Base-by-base conservation (phyloP, 2,888 invertebrate genomes). In the Chromoteleia sp. region DNA sequence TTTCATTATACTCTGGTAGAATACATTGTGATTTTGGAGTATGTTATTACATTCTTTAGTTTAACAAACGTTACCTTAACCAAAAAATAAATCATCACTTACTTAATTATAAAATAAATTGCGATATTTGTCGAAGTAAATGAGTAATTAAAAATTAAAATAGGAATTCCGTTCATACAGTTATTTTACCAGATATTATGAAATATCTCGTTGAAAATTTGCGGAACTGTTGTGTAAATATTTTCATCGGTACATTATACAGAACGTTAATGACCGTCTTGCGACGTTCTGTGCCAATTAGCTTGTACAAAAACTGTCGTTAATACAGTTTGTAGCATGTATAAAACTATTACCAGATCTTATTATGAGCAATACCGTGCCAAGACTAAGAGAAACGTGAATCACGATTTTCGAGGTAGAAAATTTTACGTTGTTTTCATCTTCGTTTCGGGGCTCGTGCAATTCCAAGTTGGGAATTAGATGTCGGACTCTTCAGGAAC, bases 221-320 rank as follows among this genome's bases (percentile, higher is more conserved):
- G 8, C 39, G 54, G 29, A 41, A 65, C 36, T 48, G 12, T 65
- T 70, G 10, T 83, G 68, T 77, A 83, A 67, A 83, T 82, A 83
- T 61, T 81, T n/a, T 39, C 43, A 7, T 77, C 71, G 67, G 21
- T 33, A 54, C 30, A 63, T 71, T 74, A 52, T 61, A 7, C 45
- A 54, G 30, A 58, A 65, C 10, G 52, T 59, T 63, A 75, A 52
- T 68, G 39, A 73, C 45, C 41, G 43, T 61, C 25, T 48, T 61
- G 74, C 68, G 48, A 78, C 61, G 45, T 79, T 82, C 70, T 75
- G 77, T 77, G 61, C 81, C 83, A 79, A 56, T 41, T 79, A 75
- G 76, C 81, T 85, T 85, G 84, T 85, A 85, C 84, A 85, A 85
- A 86, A 80, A 65, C 52, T 52, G 75, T 78, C 73, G 67, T 56